These are phyloP conservation scores for Toxonevra muliebris DNA, from an alignment of 2,888 invertebrate species.

Conservation along the genomic window DNA sequence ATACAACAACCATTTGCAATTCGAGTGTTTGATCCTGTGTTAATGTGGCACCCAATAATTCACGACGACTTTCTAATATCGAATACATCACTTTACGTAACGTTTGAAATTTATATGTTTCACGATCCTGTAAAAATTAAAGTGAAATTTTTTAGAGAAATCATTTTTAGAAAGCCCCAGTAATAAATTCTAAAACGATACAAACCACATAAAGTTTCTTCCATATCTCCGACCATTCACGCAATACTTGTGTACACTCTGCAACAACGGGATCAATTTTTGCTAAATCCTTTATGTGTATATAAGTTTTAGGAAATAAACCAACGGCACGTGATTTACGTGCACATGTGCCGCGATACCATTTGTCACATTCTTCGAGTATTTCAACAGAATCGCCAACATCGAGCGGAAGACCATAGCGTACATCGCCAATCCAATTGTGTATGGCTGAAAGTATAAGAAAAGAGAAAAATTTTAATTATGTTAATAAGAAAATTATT, in stretches of 20 bases:
- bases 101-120: constrained; percentile 84
- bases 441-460: constrained; percentile 75
- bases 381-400: constrained; percentile 94
- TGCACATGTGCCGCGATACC: constrained; percentile 88
- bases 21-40: constrained; percentile 92
- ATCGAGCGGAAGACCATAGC: constrained; percentile 82
- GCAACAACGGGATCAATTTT: constrained; percentile 89
- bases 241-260: constrained; percentile 88
- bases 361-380: constrained; percentile 83
- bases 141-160: not conserved
- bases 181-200: constrained; percentile 6
- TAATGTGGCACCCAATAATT: constrained; percentile 85
- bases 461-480: constrained; percentile 12
- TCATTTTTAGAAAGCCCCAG: not conserved
- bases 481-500: too few species aligned
- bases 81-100: constrained; percentile 91
- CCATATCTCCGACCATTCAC: constrained; percentile 96
- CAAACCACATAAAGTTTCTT: constrained; percentile 90
- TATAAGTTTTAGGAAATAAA: constrained; percentile 85
- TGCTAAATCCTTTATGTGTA: constrained; percentile 86
- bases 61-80: constrained; percentile 83
- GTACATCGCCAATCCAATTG: constrained; percentile 86
- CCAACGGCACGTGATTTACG: constrained; percentile 73
- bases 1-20: constrained; percentile 84
- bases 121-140: constrained; percentile 72